Percentiles rank a stretch among this genome's conserved stretches.
Evolutionary conservation across 2,113 vertebrate species (phyloP).

Genomic region (Elgaria multicarinata): DNA sequence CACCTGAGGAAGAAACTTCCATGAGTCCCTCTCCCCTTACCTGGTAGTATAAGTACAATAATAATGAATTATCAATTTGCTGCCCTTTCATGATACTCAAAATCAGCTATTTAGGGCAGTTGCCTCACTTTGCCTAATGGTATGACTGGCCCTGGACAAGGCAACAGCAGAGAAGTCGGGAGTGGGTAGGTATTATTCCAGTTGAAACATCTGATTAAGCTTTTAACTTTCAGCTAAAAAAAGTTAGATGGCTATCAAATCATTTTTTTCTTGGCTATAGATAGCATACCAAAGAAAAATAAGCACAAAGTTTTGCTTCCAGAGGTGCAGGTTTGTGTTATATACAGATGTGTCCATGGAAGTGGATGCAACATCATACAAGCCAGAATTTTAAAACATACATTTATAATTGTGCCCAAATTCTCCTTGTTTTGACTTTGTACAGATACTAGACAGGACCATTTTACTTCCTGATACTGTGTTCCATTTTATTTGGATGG

Average conservation of each 20-base stretch:
- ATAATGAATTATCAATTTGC: too few species aligned
- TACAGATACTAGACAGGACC: neutral
- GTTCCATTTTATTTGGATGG: conserved; percentile 28
- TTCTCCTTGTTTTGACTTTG: conserved; percentile 14
- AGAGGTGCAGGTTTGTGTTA: neutral
- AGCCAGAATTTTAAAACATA: neutral
- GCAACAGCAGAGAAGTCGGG: neutral
- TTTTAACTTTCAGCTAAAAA: neutral
- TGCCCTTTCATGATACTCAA: too few species aligned
- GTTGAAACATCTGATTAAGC: neutral
- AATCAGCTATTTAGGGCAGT: too few species aligned
- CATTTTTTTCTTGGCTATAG: neutral
- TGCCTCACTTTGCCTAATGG: too few species aligned
- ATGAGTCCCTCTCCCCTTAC: too few species aligned
- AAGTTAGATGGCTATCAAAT: neutral
- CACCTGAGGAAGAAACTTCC: too few species aligned
- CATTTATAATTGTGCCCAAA: neutral
- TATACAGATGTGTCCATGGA: neutral
- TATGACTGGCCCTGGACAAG: neutral
- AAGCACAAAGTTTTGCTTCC: neutral
- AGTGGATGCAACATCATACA: neutral
- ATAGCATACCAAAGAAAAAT: neutral
- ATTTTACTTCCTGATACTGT: neutral
- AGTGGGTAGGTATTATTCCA: neutral
- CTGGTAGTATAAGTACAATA: too few species aligned